phyloP scores from a whole-genome alignment of 2,113 vertebrate species.

The Herpetotheres cachinnans region DNA sequence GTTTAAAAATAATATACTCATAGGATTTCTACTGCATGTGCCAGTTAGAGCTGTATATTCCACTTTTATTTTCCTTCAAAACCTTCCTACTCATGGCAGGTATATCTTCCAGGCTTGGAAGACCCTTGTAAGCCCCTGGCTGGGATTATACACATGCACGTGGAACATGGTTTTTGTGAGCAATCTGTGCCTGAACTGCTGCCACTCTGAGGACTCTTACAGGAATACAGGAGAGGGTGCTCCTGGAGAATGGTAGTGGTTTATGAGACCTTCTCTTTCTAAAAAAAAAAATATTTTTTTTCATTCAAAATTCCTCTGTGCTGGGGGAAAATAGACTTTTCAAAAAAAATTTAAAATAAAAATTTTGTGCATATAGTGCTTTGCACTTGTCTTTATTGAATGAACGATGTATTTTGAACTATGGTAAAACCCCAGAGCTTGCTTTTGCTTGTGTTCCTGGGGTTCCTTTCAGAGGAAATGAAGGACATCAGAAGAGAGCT shows the following conservation, averaged over 20 bases:
- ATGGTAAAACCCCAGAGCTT: not conserved
- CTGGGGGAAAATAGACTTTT: not conserved
- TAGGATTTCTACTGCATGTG: not conserved
- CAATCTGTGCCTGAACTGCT: not conserved
- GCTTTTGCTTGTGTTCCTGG: not conserved
- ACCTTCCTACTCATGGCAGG: not conserved
- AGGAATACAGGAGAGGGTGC: not conserved
- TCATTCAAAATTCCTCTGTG: not conserved
- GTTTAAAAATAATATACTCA: not conserved
- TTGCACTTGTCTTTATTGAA: not conserved
- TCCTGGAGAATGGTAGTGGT: not conserved
- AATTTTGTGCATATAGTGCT: accelerated
- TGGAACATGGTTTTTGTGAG: not conserved
- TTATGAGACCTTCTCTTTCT: not conserved
- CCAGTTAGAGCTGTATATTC: not conserved
- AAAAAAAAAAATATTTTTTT: not conserved
- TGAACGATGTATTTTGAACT: not conserved
- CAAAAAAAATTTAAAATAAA: not conserved
- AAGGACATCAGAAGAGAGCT: not conserved
- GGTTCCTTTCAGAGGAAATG: not conserved
- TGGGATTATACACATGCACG: not conserved
- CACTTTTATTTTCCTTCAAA: not conserved
- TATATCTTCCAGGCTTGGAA: slow-evolving; percentile 1
- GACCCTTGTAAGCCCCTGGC: not conserved
- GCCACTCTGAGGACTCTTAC: not conserved